phyloP scores from a whole-genome alignment of 2,797 vertebrate genomes.

The Macropus fuliginosus region DNA sequence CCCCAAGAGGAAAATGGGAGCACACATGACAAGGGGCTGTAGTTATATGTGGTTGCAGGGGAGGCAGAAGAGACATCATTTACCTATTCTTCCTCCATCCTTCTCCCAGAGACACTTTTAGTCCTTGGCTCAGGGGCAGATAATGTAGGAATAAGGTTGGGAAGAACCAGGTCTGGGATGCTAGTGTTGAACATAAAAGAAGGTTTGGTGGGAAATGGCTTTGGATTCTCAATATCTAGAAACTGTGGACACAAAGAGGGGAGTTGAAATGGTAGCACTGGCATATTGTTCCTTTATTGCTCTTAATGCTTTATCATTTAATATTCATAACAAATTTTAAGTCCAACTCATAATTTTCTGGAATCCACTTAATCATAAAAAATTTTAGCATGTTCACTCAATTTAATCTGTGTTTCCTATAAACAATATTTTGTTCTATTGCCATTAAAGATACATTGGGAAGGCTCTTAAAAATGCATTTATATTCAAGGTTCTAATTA shows the following conservation, averaged over 20 bases:
- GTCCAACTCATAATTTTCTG: too few relatives aligned
- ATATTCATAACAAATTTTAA: not conserved
- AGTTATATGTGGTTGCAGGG: not conserved
- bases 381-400: too few relatives aligned
- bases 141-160: not conserved
- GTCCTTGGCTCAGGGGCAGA: not conserved
- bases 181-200: not conserved
- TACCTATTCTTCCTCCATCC: not conserved
- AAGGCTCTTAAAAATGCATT: not conserved
- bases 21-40: not conserved
- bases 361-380: too few relatives aligned
- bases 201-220: not conserved
- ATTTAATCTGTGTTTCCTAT: too few relatives aligned
- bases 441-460: too few relatives aligned
- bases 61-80: not conserved
- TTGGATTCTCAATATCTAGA: not conserved
- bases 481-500: not conserved
- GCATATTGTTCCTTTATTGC: not conserved
- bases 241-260: not conserved
- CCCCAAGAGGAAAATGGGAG: not conserved
- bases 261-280: not conserved
- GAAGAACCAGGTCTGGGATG: not conserved
- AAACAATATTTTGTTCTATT: too few relatives aligned
- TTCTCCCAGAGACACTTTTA: not conserved
- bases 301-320: not conserved